Evolutionary conservation across 2,888 invertebrate genomes (phyloP), one percentile per base, ranked within the genome.

Genomic region (Dysmachus trigonus): DNA sequence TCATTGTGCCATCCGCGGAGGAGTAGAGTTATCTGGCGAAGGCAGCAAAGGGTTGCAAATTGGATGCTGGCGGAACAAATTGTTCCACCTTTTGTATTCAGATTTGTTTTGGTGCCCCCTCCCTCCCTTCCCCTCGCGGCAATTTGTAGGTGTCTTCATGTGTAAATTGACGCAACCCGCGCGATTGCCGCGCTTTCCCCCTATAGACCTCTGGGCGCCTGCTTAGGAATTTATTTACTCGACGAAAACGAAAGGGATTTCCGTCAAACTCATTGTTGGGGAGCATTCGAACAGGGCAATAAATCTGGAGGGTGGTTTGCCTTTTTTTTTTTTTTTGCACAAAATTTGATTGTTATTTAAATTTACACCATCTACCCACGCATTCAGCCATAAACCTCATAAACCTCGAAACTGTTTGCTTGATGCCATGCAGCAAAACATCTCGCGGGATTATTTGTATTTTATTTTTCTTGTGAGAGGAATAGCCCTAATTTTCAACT

Each of bases 291-390:
- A 73, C 33, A 31, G 73, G n/a, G 73, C 38, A 76, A 76, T 76
- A 76, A 76, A 38, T 76, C 18, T 18, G 38, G 18, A 8, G 62
- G 27, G 15, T 8, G 10, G 18, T n/a, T 10, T 6, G 22, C 22
- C 38, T 38, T 13, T 35, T 35, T 76, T 38, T 38, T 38, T 13
- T 35, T 35, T 76, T 38, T 38, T n/a, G 18, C 2, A 3, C 10
- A 62, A 76, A 76, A 76, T 76, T 76, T 76, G 76, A 76, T 22
- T 76, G 76, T 76, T 76, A 76, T 76, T 76, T 76, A 76, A 76
- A 76, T 76, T 76, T 13, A 38, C 38, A 38, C 22, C 35, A 33
- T n/a, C 76, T 15, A 22, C 76, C 41, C 18, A 7, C 13, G 33
- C 8, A 76, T n/a, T n/a, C 38, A n/a, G 33, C n/a, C 76, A 2